Conservation (phyloP, 1,140 invertebrate species). For the Agraylea sexmaculata region DNA sequence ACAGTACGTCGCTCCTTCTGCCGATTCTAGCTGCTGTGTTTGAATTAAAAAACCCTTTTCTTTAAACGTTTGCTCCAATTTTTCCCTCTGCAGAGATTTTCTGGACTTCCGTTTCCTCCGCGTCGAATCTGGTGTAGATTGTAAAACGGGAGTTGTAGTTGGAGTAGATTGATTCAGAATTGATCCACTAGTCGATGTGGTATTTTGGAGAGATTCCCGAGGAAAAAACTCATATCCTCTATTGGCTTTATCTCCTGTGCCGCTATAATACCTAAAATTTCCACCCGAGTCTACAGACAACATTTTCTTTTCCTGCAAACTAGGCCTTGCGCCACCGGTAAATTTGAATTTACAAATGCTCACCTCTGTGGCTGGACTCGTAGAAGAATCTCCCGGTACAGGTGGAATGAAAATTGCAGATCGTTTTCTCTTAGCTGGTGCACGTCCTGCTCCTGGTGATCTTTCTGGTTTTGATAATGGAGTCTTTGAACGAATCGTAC, state of each 20-base stretch:
- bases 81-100: constrained; percentile 73
- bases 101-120: constrained; percentile 61
- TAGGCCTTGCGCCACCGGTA: constrained; percentile 76
- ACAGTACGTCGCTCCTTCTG: constrained; percentile 85
- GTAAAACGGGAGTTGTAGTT: constrained; percentile 9
- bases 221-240: constrained; percentile 67
- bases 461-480: constrained; percentile 27
- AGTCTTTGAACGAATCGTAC: constrained; percentile 23
- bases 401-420: constrained; percentile 74
- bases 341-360: constrained; percentile 91
- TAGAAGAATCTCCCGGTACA: constrained; percentile 54
- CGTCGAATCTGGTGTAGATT: constrained; percentile 30
- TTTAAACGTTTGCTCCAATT: constrained; percentile 82
- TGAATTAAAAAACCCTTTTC: constrained; percentile 88
- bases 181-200: too few relatives aligned
- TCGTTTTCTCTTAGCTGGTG: constrained; percentile 57
- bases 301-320: constrained; percentile 81
- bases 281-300: constrained; percentile 75
- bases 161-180: constrained; percentile 15
- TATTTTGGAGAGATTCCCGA: constrained; percentile 53
- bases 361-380: constrained; percentile 62
- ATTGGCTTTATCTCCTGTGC: constrained; percentile 62
- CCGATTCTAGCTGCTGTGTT: constrained; percentile 82
- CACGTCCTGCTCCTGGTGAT: constrained; percentile 26
- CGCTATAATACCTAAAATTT: constrained; percentile 75